Evolutionary conservation across 2,113 vertebrate species (phyloP), one percentile per base, ranked within the genome.

Genomic region (Platysteira castanea): DNA sequence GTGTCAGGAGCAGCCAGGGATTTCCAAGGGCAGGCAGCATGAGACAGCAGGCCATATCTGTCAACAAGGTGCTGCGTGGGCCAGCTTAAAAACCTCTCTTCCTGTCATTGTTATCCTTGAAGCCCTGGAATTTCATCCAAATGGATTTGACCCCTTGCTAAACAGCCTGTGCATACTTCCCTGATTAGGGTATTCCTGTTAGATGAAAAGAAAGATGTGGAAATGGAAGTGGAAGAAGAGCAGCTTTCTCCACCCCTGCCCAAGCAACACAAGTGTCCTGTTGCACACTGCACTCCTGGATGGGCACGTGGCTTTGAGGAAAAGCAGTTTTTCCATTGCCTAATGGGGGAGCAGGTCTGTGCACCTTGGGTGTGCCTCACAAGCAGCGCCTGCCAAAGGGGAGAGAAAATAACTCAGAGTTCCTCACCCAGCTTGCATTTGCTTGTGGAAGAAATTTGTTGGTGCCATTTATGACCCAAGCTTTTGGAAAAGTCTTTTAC

Each of bases 71-170:
- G 28, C 89, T 79, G 20, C 53, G 6, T 8, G 41, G 68, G 96
- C 85, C 93, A 87, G 82, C 92, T 79, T 35, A 81, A 95, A 93
- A 94, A 95, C 90, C 91, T 87, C 27, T 86, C 85, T 98, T 98
- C 98, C 98, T 98, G 97, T 94, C 86, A 97, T 98, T 98, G 98
- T 98, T 97, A 82, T 81, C 49, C 41, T 30, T 33, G 80, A 91
- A 90, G 84, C 87, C 86, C 90, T 97, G 97, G 97, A 98, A 98
- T 98, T 98, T 93, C 97, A 95, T 94, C 97, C 98, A 97, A 98
- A 98, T 98, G 96, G 96, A 97, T 98, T 97, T 98, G 98, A 98
- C 97, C 98, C 92, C 87, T 94, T 14, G 44, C 95, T 96, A 96
- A 96, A 96, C 91, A 97, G 95, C 91, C 81, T 50, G 56, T 49